A percentile compares a stretch with the other conserved stretches of the same genome.
phyloP scores from a whole-genome alignment of 2,888 invertebrate species.

The Serripes groenlandicus region DNA sequence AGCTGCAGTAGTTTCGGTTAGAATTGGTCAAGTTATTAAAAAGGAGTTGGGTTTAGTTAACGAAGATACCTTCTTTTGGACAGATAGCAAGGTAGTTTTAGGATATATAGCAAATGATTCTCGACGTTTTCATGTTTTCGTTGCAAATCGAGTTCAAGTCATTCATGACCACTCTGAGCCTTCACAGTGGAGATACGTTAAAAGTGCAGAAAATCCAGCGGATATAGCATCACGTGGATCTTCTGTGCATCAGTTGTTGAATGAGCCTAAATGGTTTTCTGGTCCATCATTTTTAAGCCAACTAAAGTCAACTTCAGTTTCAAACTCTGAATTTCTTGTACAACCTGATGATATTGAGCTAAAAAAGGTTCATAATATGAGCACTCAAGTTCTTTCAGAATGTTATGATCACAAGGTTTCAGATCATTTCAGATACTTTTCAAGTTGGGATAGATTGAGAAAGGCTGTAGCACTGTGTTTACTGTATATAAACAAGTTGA shows the following conservation, averaged over 20 bases:
- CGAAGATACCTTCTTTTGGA: constrained; percentile 58
- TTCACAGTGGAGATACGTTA: constrained; percentile 67
- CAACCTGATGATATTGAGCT: not conserved
- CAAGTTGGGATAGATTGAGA: constrained; percentile 29
- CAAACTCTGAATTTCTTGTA: not conserved
- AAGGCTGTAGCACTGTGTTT: constrained; percentile 33
- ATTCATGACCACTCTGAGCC: constrained; percentile 59
- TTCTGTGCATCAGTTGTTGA: constrained; percentile 4
- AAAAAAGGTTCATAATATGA: not conserved
- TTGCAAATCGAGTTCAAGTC: constrained; percentile 70
- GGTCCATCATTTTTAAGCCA: constrained; percentile 59
- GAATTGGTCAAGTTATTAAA: not conserved
- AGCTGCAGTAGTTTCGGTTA: constrained; percentile 48
- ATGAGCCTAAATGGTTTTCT: constrained; percentile 42
- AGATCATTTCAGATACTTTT: constrained; percentile 41
- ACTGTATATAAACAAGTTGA: not conserved
- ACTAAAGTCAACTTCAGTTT: not conserved
- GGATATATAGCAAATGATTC: constrained; percentile 69
- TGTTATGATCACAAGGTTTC: not conserved
- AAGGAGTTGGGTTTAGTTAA: constrained; percentile 42
- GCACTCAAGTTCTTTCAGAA: not conserved
- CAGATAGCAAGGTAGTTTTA: constrained; percentile 65
- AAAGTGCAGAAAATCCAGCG: constrained; percentile 66
- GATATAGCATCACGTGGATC: constrained; percentile 69
- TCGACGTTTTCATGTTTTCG: constrained; percentile 67